Base-by-base conservation (phyloP, 2,797 vertebrate species). In the Notolabrus celidotus region DNA sequence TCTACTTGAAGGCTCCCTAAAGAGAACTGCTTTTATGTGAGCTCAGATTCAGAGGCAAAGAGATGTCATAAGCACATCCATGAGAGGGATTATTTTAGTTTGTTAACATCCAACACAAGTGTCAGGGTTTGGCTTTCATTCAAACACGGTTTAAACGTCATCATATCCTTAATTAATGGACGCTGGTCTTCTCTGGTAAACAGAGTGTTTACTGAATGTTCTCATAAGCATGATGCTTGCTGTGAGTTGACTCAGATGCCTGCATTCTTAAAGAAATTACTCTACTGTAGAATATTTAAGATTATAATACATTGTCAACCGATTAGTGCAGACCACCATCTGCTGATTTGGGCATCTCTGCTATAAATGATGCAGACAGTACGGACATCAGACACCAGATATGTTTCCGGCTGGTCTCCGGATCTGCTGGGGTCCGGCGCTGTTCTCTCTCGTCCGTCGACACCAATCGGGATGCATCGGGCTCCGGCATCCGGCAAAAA, bases 41-140 rank as follows among this genome's bases (percentile, higher is more conserved):
- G 33, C 19, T 45, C 7, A 10, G 39, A 45, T 63, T 58, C 2
- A 60, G 56, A 47, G 36, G 25, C 34, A 59, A 65, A 61, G 1
- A 5, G 16, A 47, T 16, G 10, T 56, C 38, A 54, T 19, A 47
- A 42, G 51, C 4, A 47, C 27, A 51, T 42, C 31, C 49, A 41
- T 15, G 19, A 6, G 14, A 25, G 5, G 27, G 55, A 58, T 38
- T 67, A 33, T 56, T 59, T 58, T 45, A 38, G 27, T 12, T 29
- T 45, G 50, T 67, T 60, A 27, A 46, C 71, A 49, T 54, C 50
- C 25, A 54, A n/a, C 52, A 31, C 58, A 50, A 38, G 31, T 57
- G 41, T 49, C 38, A 73, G 45, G 20, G 36, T 56, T 42, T 52
- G 22, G 4, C 16, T 47, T 65, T 68, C 12, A 46, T 52, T 61